Evolutionary conservation across 2,888 invertebrate genomes (phyloP).

Genomic region (Tetropium fuscum): DNA sequence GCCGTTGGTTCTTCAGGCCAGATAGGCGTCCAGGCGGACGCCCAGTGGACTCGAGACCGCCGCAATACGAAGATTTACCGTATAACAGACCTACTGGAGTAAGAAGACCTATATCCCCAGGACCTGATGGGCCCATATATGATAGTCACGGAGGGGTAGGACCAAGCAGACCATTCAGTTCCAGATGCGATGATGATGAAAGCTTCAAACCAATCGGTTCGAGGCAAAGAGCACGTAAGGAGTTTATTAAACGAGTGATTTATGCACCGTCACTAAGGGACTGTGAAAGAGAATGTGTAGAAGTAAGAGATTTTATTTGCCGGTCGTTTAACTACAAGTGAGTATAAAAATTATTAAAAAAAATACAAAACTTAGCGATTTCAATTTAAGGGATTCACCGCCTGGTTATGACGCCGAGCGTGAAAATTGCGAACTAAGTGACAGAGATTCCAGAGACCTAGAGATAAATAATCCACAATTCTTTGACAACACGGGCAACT

Average conservation of each 20-base stretch:
- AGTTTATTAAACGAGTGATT: constrained; percentile 80
- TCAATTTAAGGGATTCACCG: constrained; percentile 43
- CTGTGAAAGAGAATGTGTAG: constrained; percentile 88
- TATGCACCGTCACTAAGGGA: constrained; percentile 81
- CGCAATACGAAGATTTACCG: constrained; percentile 39
- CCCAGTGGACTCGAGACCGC: constrained; percentile 49
- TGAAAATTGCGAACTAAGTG: constrained; percentile 92
- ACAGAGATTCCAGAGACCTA: constrained; percentile 85
- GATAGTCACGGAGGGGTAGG: constrained; percentile 62
- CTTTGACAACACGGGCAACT: constrained; percentile 86
- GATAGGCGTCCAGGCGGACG: constrained; percentile 55
- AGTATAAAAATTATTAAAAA: constrained; percentile 28
- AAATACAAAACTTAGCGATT: background rate
- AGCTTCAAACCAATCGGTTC: constrained; percentile 83
- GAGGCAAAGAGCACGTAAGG: constrained; percentile 82
- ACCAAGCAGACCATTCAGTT: constrained; percentile 63
- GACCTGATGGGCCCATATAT: constrained; percentile 64
- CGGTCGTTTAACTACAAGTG: constrained; percentile 89
- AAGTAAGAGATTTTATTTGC: constrained; percentile 85
- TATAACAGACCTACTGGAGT: constrained; percentile 39
- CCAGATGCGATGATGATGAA: constrained; percentile 85
- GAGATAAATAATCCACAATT: constrained; percentile 87
- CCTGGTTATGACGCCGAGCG: constrained; percentile 69
- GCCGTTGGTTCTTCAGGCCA: constrained; percentile 60
- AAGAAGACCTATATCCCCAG: constrained; percentile 58